phyloP scores from a whole-genome alignment of 2,888 invertebrate genomes.

The Cactoblastis cactorum region DNA sequence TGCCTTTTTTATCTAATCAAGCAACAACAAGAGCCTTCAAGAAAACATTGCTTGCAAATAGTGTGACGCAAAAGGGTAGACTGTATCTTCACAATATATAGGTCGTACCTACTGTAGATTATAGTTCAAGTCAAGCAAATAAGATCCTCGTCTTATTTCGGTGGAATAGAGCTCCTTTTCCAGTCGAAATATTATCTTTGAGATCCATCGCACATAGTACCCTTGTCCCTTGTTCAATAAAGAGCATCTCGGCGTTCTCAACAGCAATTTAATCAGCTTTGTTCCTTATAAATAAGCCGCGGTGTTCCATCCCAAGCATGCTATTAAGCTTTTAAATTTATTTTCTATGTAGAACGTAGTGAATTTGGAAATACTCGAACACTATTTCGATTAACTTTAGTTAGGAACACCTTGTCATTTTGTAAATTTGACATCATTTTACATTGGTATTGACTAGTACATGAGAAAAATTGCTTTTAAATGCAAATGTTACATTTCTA shows the following conservation, averaged over 20 bases:
- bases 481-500: too few species aligned
- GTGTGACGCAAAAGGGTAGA: neutral
- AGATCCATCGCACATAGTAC: neutral
- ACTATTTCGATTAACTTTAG: neutral
- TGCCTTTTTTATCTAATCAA: neutral
- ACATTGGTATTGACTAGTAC: too few species aligned
- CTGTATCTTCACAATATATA: neutral
- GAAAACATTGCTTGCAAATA: slow-evolving; percentile 2
- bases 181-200: neutral
- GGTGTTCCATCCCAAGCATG: slow-evolving; percentile 37
- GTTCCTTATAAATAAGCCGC: slow-evolving; percentile 53
- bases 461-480: too few species aligned
- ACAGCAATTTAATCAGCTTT: slow-evolving; percentile 61
- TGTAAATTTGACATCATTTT: too few species aligned
- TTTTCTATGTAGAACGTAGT: slow-evolving; percentile 9
- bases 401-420: too few species aligned
- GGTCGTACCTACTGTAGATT: neutral
- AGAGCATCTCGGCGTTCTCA: slow-evolving; percentile 40
- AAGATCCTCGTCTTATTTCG: neutral
- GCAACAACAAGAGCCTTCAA: neutral
- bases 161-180: neutral
- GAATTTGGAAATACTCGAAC: neutral
- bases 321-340: slow-evolving; percentile 28
- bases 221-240: slow-evolving; percentile 30
- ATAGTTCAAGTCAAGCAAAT: neutral